These are phyloP conservation scores for Chironomus riparius DNA, from an alignment of 2,888 invertebrate genomes.

Conservation along the genomic window DNA sequence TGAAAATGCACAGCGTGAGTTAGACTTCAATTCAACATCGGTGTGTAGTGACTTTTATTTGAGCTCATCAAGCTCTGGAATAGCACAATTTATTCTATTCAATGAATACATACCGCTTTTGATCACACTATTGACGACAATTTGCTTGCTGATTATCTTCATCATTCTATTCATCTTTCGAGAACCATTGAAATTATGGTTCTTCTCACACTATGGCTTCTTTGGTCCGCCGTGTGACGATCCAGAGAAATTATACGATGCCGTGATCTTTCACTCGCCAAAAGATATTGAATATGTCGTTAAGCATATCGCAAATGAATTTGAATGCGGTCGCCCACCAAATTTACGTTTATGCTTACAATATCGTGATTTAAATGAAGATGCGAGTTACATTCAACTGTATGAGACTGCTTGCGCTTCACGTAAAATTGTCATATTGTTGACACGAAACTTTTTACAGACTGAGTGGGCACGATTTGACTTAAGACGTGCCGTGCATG, in stretches of 20 bases:
- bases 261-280: conserved; percentile 85
- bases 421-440: conserved; percentile 72
- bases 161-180: conserved; percentile 76
- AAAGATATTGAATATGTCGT: conserved; percentile 85
- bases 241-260: conserved; percentile 80
- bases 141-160: conserved; percentile 64
- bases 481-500: conserved; percentile 80
- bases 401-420: conserved; percentile 82
- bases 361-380: conserved; percentile 73
- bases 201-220: conserved; percentile 77
- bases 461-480: conserved; percentile 92
- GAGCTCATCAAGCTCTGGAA: conserved; percentile 60
- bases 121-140: conserved; percentile 66
- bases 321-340: conserved; percentile 67
- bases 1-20: conserved; percentile 58
- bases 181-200: conserved; percentile 76
- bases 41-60: conserved; percentile 81
- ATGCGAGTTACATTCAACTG: conserved; percentile 51
- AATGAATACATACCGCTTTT: conserved; percentile 74
- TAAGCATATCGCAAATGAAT: conserved; percentile 71
- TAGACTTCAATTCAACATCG: conserved; percentile 71
- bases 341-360: conserved; percentile 77
- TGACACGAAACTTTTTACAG: conserved; percentile 84
- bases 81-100: conserved; percentile 73
- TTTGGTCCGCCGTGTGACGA: conserved; percentile 70